These are phyloP conservation scores for Catharus minimus DNA, from an alignment of 2,113 vertebrate species.

Conservation along the genomic window DNA sequence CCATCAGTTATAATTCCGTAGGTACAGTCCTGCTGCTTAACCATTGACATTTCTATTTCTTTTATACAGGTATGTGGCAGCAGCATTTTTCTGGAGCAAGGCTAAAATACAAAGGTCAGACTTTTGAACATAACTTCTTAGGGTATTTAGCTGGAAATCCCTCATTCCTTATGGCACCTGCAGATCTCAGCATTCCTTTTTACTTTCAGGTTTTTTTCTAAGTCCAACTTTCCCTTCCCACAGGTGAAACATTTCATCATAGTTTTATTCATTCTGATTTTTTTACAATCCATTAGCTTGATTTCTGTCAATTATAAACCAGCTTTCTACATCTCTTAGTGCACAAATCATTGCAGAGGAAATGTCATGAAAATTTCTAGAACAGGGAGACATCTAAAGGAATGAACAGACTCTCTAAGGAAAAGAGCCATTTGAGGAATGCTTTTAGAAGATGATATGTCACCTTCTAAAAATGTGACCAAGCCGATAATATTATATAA, in stretches of 20 bases:
- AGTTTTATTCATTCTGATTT: not conserved
- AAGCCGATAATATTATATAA: not conserved
- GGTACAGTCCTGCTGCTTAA: not conserved
- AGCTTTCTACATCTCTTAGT: not conserved
- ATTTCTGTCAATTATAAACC: constrained; percentile 12
- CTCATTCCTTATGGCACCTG: not conserved
- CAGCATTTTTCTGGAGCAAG: not conserved
- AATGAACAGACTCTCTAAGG: not conserved
- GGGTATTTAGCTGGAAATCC: constrained; percentile 13
- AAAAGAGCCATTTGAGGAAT: not conserved
- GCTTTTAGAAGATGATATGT: not conserved
- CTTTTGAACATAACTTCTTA: constrained; percentile 12
- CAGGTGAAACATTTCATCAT: not conserved
- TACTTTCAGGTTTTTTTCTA: not conserved
- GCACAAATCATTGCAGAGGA: not conserved
- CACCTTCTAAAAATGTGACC: not conserved
- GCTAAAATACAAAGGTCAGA: constrained; percentile 18
- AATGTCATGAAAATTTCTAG: not conserved
- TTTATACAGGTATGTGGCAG: not conserved
- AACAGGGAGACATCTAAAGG: not conserved
- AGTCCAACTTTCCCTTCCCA: not conserved
- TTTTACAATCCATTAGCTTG: constrained; percentile 1
- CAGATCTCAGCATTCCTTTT: constrained; percentile 9
- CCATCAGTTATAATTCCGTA: not conserved
- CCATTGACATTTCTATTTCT: not conserved